These are phyloP conservation scores for Stenchaetothrips biformis DNA, from an alignment of 2,888 invertebrate genomes.

Conservation along the genomic window DNA sequence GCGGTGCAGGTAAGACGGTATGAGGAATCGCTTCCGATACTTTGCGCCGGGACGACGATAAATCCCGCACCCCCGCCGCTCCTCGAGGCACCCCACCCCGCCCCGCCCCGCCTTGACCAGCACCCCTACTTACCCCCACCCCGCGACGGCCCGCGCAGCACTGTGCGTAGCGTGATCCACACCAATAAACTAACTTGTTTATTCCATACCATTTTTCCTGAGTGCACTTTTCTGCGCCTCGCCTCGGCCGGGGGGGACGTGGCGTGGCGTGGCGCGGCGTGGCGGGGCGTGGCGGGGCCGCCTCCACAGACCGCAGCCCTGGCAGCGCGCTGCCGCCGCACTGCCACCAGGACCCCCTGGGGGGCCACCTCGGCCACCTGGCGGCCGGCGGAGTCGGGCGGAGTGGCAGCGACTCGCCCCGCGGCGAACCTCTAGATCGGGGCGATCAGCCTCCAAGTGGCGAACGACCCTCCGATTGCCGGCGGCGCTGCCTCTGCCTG, in stretches of 20 bases:
- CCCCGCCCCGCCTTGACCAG: not conserved
- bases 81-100: not conserved
- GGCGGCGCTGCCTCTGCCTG: too few relatives aligned
- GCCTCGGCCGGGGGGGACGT: not conserved
- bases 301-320: not conserved
- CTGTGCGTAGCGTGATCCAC: not conserved
- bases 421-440: too few relatives aligned
- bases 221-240: slow-evolving; percentile 17
- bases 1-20: not conserved
- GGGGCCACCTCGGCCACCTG: too few relatives aligned
- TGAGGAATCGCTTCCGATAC: slow-evolving; percentile 17
- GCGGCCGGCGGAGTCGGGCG: too few relatives aligned
- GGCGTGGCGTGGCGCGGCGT: not conserved
- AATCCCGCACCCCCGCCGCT: not conserved
- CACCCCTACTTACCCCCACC: not conserved
- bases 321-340: not conserved
- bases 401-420: too few relatives aligned
- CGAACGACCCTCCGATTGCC: too few relatives aligned
- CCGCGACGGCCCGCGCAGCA: not conserved
- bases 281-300: not conserved
- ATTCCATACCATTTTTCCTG: slow-evolving; percentile 22
- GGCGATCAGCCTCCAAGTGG: too few relatives aligned
- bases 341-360: not conserved
- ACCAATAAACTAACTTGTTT: slow-evolving; percentile 20
- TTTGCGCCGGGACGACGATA: slow-evolving; percentile 18